Evolutionary conservation across 2,888 invertebrate genomes (phyloP).

Genomic region (Pollenia griseotomentosa): DNA sequence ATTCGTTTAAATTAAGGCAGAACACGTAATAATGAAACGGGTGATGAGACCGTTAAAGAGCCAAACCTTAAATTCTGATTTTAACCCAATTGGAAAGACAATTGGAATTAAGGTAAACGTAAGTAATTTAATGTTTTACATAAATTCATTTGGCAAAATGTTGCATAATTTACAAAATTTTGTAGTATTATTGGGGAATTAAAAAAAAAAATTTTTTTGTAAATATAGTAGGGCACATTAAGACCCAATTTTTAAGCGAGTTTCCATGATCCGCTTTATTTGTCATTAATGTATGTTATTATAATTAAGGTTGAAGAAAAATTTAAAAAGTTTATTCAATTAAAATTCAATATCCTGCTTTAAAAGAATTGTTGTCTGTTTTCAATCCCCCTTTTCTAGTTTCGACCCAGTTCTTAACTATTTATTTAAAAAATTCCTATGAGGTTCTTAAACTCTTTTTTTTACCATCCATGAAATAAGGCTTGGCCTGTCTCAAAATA

Average conservation of each 20-base stretch:
- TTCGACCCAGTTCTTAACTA: neutral
- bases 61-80: slow-evolving; percentile 24
- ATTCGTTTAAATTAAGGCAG: slow-evolving; percentile 30
- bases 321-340: no score
- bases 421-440: slow-evolving; percentile 1
- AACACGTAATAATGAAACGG: slow-evolving; percentile 31
- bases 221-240: neutral
- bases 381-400: no score
- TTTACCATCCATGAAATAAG: slow-evolving; percentile 11
- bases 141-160: no score
- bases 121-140: neutral
- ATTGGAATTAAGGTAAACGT: neutral
- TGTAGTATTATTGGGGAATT: no score
- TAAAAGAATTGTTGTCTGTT: no score
- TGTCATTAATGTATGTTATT: no score
- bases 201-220: neutral
- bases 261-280: no score
- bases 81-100: slow-evolving; percentile 12
- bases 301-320: no score
- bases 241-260: neutral
- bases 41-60: slow-evolving; percentile 2
- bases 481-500: slow-evolving; percentile 35
- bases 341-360: no score
- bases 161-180: neutral
- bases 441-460: slow-evolving; percentile 18